Evolutionary conservation across 2,888 invertebrate species (phyloP), one percentile per base, ranked within the genome.

Genomic region (Drosophila melanosoma): DNA sequence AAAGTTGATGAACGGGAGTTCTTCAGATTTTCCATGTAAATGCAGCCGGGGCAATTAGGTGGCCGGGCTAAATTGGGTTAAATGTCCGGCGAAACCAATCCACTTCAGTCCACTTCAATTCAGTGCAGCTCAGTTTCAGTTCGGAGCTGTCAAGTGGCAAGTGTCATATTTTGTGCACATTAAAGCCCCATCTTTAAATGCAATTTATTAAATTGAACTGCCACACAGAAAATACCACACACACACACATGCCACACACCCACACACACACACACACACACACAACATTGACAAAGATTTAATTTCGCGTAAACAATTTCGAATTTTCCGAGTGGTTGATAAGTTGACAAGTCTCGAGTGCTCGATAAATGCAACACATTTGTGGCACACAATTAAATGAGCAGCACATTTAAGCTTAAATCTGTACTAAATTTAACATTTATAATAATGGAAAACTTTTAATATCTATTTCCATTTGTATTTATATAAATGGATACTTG

Each of bases 191-290:
- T 71, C 49, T 61, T 77, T 83, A 75, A 87, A 85, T 81, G 80
- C 76, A 87, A 82, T 88, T 88, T 85, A 89, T 76, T 82, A 74
- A 87, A 87, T 79, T 75, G 75, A 69, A 86, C 82, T 83, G 75
- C 69, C 56, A 78, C 82, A 84, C 87, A 85, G 72, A 76, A 80
- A 84, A 74, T 88, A 87, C 45, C 15, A 45, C 45, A 45, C 57
- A 56, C 33, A 66, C 58, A n/a, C n/a, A n/a, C n/a, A n/a, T n/a
- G n/a, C n/a, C 58, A 33, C 63, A 52, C n/a, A 56, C 26, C 17
- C 29, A n/a, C 29, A 6, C 38, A n/a, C 7, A 0, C 40, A 12
- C 48, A 23, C 45, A 12, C 49, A 51, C n/a, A 51, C 29, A 51
- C 32, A n/a, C n/a, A 29, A 1, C 3, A n/a, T 15, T 72, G 64